These are phyloP conservation scores for Serinus canaria DNA, from an alignment of 2,113 vertebrate genomes.

Conservation along the genomic window DNA sequence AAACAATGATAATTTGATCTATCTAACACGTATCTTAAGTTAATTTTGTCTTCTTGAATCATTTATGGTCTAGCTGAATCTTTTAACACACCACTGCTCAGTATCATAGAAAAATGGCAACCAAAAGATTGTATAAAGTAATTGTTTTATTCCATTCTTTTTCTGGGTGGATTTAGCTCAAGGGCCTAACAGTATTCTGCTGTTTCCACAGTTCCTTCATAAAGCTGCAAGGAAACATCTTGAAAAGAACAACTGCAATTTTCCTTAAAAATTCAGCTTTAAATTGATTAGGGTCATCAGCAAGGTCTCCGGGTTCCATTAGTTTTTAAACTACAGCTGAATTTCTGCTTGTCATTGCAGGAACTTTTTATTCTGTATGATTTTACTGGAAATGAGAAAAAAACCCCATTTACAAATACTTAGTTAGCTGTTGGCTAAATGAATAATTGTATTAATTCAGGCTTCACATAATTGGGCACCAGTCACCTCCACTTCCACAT, in stretches of 20 bases:
- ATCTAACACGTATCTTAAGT: not conserved
- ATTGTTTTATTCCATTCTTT: not conserved
- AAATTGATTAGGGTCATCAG: not conserved
- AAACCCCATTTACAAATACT: not conserved
- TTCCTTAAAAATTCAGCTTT: not conserved
- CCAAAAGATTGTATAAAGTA: not conserved
- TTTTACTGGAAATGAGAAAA: not conserved
- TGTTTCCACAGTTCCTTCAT: not conserved
- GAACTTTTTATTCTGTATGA: not conserved
- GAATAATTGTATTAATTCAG: not conserved
- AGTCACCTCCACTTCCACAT: not conserved
- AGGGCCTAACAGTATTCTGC: not conserved
- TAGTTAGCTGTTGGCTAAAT: not conserved
- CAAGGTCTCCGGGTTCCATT: not conserved
- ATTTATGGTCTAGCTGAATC: not conserved
- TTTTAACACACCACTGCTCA: not conserved
- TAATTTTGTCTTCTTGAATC: not conserved
- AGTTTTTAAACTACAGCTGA: not conserved
- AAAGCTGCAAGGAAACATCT: not conserved
- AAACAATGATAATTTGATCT: not conserved
- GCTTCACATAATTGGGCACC: not conserved
- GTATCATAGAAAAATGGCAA: not conserved
- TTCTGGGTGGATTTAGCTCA: not conserved
- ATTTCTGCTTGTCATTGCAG: not conserved
- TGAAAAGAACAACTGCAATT: not conserved